Conservation (phyloP, 2,888 invertebrate species). For the Trichogramma dendrolimi region DNA sequence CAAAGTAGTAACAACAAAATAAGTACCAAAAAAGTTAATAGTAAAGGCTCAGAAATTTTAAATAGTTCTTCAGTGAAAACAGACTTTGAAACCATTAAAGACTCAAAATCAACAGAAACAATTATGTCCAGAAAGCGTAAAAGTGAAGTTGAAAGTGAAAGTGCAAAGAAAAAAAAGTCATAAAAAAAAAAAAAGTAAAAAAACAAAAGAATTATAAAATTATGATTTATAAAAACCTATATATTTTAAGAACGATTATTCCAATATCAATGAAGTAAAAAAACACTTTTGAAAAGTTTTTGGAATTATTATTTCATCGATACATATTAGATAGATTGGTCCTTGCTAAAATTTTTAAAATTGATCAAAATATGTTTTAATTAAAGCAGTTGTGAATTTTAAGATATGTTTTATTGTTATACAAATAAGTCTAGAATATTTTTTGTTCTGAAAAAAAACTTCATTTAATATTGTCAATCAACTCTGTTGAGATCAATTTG, state of each 20-base stretch:
- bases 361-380: not conserved
- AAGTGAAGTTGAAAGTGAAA: too few species aligned
- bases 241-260: too few species aligned
- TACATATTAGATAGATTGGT: not conserved
- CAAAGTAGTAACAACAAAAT: slow-evolving; percentile 16
- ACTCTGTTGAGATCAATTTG: not conserved
- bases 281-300: too few species aligned
- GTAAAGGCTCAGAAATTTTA: slow-evolving; percentile 27
- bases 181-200: slow-evolving; percentile 35
- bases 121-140: too few species aligned
- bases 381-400: not conserved
- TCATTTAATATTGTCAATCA: not conserved
- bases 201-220: slow-evolving; percentile 9
- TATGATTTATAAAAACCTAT: slow-evolving; percentile 11
- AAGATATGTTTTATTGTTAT: not conserved
- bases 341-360: not conserved
- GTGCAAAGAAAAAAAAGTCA: slow-evolving; percentile 16
- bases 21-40: slow-evolving; percentile 19
- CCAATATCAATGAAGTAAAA: too few species aligned
- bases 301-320: not conserved
- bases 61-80: slow-evolving; percentile 12
- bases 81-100: not conserved
- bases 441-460: too few species aligned
- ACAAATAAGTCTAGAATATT: too few species aligned
- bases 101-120: too few species aligned